Base-by-base conservation (phyloP, 1,140 invertebrate genomes). In the Listronotus bonariensis region DNA sequence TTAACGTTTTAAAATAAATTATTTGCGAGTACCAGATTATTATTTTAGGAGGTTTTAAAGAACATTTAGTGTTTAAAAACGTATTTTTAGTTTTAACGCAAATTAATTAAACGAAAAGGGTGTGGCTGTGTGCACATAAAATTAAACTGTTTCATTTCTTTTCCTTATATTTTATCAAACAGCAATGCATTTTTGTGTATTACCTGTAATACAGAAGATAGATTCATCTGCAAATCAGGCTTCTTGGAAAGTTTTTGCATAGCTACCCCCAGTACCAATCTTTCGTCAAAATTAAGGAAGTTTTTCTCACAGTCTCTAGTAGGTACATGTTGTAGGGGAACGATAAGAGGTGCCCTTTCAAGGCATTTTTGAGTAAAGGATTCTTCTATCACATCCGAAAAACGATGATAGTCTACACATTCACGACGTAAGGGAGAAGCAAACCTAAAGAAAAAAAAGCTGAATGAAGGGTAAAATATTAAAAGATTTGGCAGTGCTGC, bases 201-300 rank as follows among this genome's bases (percentile, higher is more conserved):
- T 68, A 83, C 83, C 78, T 80, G 77, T 49, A 86, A 82, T 14
- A 84, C 77, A 18, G 83, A 84, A 59, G 82, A 78, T 45, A 88
- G 82, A 65, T 89, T 84, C 40, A 87, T 85, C 12, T 87, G 77
- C 46, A 87, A 81, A 65, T 89, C 87, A 0, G 84, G 84, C 26
- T 82, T 81, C 42, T 82, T 82, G 7, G 85, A 81, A 4, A 90
- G 76, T 69, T 88, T 88, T 69, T 85, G 80, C 53, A 90, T 77
- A 1, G 85, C 86, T 31, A 79, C 76, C 1, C 84, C 82, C 11
- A 87, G 79, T 10, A 80, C 77, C 32, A 78, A 78, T 14, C 88
- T 77, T 76, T 90, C 87, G 42, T 89, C 86, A 69, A 86, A 89
- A 79, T 87, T 87, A 7, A 90, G 81, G 80, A 88, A 89, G 67